A percentile compares a stretch with the other conserved stretches of the same genome.
Evolutionary conservation across 37 sponge, comb jelly and placozoan genomes (phyloP).

Genomic region (Agelas oroides): DNA sequence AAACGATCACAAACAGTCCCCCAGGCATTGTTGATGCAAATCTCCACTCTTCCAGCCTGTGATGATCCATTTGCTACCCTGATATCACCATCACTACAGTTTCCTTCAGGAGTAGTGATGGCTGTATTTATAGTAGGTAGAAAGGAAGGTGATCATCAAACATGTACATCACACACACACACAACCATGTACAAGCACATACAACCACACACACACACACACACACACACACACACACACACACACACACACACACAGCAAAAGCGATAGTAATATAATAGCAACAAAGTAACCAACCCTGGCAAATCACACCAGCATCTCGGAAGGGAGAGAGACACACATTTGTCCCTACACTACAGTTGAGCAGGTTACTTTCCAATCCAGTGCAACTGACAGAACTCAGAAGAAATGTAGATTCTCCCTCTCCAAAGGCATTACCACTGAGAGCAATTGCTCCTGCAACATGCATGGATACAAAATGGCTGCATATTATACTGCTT

Average conservation of each 20-base stretch:
- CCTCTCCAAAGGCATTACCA: slow-evolving; percentile 8
- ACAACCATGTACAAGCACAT: no score
- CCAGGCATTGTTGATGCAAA: slow-evolving; percentile 69
- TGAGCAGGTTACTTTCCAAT: slow-evolving; percentile 4
- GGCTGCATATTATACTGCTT: no score
- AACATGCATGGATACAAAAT: neutral
- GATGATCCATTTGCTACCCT: slow-evolving; percentile 12
- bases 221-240: no score
- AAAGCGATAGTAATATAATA: no score
- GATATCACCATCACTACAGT: slow-evolving; percentile 43
- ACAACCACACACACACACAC: no score
- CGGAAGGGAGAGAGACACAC: neutral
- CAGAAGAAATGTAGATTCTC: neutral
- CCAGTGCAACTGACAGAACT: slow-evolving; percentile 31
- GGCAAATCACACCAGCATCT: slow-evolving; percentile 18
- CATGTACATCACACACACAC: no score
- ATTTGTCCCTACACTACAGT: neutral
- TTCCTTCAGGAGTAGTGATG: neutral
- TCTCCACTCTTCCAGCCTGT: slow-evolving; percentile 44
- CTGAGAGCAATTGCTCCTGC: neutral
- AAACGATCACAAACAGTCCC: slow-evolving; percentile 44
- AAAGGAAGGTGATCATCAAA: no score
- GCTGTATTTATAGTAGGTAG: no score
- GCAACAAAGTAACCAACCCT: neutral
- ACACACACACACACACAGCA: no score